phyloP scores from a whole-genome alignment of 2,113 vertebrate species.

The Shinisaurus crocodilurus region DNA sequence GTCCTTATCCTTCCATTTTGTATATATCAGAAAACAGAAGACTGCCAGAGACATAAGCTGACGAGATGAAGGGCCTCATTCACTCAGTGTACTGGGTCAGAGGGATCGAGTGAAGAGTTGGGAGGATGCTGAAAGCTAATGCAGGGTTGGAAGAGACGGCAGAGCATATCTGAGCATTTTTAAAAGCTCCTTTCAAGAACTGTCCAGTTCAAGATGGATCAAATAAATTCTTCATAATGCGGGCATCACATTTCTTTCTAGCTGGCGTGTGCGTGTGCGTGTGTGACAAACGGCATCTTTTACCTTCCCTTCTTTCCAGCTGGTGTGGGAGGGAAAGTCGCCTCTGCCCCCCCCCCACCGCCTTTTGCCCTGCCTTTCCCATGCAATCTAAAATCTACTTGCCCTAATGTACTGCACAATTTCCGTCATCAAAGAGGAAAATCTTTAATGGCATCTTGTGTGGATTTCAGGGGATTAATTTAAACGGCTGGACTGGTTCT shows the following conservation, averaged over 20 bases:
- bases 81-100: neutral
- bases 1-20: neutral
- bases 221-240: neutral
- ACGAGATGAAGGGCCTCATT: neutral
- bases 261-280: neutral
- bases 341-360: neutral
- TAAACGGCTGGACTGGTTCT: neutral
- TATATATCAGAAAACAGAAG: neutral
- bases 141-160: neutral
- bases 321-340: fast-evolving
- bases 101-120: neutral
- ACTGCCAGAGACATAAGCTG: neutral
- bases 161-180: neutral
- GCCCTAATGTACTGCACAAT: slow-evolving; percentile 37
- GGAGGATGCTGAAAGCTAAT: neutral
- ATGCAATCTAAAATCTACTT: slow-evolving; percentile 33
- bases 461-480: slow-evolving; percentile 27
- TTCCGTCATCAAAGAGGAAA: slow-evolving; percentile 36
- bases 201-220: neutral
- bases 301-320: neutral
- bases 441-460: slow-evolving; percentile 48
- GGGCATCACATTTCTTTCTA: neutral
- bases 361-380: slow-evolving; percentile 33
- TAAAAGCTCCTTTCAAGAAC: neutral
- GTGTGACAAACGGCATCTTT: neutral